Evolutionary conservation across 2,888 invertebrate genomes (phyloP).

Genomic region (Metacarcinus magister): DNA sequence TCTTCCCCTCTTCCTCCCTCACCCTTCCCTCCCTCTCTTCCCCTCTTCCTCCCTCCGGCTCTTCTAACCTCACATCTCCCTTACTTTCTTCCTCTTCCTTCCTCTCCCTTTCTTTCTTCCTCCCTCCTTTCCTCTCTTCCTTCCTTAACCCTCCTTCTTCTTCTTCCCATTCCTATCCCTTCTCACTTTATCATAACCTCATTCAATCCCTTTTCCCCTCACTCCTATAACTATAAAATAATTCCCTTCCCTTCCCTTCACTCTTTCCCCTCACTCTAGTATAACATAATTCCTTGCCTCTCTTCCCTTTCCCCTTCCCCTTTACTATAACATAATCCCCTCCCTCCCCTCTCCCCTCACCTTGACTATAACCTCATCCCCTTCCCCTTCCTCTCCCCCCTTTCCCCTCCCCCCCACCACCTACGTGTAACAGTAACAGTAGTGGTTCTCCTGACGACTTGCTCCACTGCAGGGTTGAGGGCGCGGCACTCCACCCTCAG

Average conservation of each 20-base stretch:
- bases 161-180: neutral
- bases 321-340: neutral
- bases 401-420: conserved; percentile 84
- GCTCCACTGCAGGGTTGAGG: conserved; percentile 93
- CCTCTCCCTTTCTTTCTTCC: neutral
- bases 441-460: conserved; percentile 95
- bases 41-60: neutral
- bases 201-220: neutral
- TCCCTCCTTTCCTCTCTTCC: neutral
- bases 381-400: no score
- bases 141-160: neutral
- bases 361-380: no score
- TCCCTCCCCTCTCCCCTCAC: no score
- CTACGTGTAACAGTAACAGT: conserved; percentile 96
- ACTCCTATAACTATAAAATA: neutral
- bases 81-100: neutral
- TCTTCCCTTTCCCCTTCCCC: neutral
- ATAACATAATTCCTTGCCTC: neutral
- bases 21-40: neutral
- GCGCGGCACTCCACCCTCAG: conserved; percentile 96
- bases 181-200: neutral
- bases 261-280: neutral
- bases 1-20: neutral
- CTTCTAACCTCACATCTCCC: neutral
- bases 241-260: neutral